Conservation (phyloP, 2,797 vertebrate species). For the Anomalospiza imberbis region DNA sequence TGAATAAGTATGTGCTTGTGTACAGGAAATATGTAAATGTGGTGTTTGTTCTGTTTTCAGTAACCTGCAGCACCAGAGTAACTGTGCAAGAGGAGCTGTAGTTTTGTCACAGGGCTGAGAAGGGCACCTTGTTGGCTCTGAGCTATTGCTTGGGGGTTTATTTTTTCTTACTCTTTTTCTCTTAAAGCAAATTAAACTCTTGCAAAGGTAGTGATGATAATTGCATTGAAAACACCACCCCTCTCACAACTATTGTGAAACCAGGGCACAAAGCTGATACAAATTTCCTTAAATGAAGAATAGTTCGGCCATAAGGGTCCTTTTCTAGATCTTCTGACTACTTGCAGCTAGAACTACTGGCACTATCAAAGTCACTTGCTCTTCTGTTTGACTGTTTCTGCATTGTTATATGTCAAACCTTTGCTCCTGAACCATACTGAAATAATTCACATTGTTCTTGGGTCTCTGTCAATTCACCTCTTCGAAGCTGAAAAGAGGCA, state of each 20-base stretch:
- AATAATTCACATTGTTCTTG: not conserved
- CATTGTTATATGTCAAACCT: not conserved
- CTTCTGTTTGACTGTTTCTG: not conserved
- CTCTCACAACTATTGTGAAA: not conserved
- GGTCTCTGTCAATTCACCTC: not conserved
- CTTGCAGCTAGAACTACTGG: not conserved
- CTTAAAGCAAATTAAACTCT: not conserved
- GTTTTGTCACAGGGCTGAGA: not conserved
- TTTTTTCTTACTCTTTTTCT: not conserved
- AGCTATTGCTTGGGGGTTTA: not conserved
- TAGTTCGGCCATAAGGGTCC: not conserved
- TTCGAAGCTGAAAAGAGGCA: not conserved
- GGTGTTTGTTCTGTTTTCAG: not conserved
- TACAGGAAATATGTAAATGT: not conserved
- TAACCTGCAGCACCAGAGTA: not conserved
- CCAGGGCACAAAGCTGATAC: not conserved
- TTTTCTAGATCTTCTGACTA: not conserved
- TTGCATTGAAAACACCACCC: not conserved
- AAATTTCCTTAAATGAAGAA: not conserved
- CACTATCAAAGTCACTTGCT: not conserved
- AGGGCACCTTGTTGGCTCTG: not conserved
- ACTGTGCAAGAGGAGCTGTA: not conserved
- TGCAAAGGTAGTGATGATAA: not conserved
- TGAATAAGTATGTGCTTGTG: not conserved
- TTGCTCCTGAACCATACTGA: not conserved